Evolutionary conservation across 2,888 invertebrate species (phyloP), one percentile per base, ranked within the genome.

Genomic region (Aleiodes leptofemur): DNA sequence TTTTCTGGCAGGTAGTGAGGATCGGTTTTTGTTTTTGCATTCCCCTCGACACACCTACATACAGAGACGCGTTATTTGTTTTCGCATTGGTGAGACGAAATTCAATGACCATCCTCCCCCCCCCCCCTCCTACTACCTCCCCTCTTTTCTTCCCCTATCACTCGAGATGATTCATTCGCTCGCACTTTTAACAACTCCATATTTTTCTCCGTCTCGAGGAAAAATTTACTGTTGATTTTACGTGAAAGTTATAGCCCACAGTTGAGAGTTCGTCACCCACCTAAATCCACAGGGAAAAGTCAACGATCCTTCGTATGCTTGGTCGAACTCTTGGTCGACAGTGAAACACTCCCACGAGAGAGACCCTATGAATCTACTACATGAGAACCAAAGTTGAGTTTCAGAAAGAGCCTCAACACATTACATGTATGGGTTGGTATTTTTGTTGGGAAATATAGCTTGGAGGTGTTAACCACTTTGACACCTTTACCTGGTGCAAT

Each of bases 61-160:
- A 11, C 64, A 48, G 14, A 43, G 43, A 53, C 77, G 70, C 74
- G 82, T 82, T 80, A 82, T 84, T 85, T 83, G 79, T 83, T 83
- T 83, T 82, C 80, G 80, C 82, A 83, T 79, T 68, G 56, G 53
- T 56, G 53, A 72, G 34, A 56, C 53, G 50, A 43, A 31, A 53
- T 59, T 31, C 70, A 43, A 69, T 51, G 53, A 53, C 55, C 69
- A 4, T 34, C 4, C 34, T 34, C 4, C 34, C 1, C 34, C 31
- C 5, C 34, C 34, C 34, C 34, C 34, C 23, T 23, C 23, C 23
- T 23, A n/a, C n/a, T n/a, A n/a, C n/a, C n/a, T n/a, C n/a, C 23
- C 23, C 23, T 23, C 2, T 23, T 23, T 23, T 23, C 23, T 23
- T 23, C 23, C 23, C 23, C 23, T 2, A 23, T 2, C 23, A 23